These are phyloP conservation scores for Caretta caretta DNA, from an alignment of 2,113 vertebrate species.

Conservation along the genomic window DNA sequence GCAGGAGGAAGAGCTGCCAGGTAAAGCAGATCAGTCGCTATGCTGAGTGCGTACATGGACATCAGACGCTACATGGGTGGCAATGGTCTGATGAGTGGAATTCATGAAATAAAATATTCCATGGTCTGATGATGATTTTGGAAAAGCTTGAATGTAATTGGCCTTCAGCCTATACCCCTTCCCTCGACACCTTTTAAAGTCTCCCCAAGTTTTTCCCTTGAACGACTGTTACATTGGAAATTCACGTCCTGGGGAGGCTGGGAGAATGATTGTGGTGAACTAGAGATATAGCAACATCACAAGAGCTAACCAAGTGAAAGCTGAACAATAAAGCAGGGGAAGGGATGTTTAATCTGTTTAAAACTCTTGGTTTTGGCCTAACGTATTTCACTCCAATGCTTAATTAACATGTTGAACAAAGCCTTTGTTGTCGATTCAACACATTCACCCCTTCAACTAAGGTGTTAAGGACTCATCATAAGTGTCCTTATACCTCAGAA, in stretches of 20 bases:
- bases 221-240: fast-evolving
- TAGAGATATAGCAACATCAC: neutral
- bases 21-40: too few relatives aligned
- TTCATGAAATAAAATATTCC: neutral
- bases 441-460: neutral
- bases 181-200: neutral
- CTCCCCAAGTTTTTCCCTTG: neutral
- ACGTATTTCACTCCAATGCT: neutral
- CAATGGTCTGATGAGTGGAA: neutral
- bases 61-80: too few relatives aligned
- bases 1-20: neutral
- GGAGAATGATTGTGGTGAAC: neutral
- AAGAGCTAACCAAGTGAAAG: neutral
- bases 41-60: neutral
- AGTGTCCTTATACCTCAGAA: neutral
- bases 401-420: neutral
- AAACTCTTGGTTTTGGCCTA: neutral
- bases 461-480: neutral
- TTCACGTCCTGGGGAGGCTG: neutral
- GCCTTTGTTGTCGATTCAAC: neutral
- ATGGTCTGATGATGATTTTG: fast-evolving
- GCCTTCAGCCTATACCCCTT: neutral
- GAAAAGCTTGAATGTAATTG: neutral
- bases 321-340: neutral
- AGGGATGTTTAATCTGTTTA: neutral